phyloP scores from a whole-genome alignment of 2,113 vertebrate genomes.

The Phalacrocorax carbo region DNA sequence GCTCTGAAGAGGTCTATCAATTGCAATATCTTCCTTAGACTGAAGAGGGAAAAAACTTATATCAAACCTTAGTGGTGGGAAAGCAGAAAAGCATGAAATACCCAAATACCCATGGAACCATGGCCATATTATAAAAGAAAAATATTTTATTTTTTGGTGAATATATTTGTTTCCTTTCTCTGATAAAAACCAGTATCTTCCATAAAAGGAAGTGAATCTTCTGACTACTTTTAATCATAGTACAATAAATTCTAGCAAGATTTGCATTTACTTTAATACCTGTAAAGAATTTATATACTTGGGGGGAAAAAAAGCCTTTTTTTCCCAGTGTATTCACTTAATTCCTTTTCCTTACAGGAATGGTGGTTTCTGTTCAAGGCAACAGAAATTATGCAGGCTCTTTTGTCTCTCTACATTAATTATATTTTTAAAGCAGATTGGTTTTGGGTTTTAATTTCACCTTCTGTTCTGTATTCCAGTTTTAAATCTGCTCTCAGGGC shows the following conservation, averaged over 20 bases:
- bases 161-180: not conserved
- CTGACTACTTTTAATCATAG: not conserved
- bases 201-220: not conserved
- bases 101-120: accelerated
- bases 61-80: not conserved
- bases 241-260: not conserved
- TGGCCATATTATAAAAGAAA: not conserved
- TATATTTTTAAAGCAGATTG: conserved; percentile 2
- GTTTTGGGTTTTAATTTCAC: not conserved
- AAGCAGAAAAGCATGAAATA: not conserved
- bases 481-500: conserved; percentile 20
- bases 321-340: not conserved
- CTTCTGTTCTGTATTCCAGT: conserved; percentile 16
- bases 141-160: not conserved
- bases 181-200: not conserved
- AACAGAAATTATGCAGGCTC: not conserved
- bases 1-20: not conserved
- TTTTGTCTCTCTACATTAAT: not conserved
- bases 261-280: not conserved
- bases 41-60: not conserved
- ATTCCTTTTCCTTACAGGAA: not conserved
- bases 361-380: not conserved
- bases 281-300: not conserved
- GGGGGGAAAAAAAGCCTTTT: not conserved
- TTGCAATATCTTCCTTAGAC: not conserved